Conservation (phyloP, 2,113 vertebrate genomes). For the Poecile atricapillus region DNA sequence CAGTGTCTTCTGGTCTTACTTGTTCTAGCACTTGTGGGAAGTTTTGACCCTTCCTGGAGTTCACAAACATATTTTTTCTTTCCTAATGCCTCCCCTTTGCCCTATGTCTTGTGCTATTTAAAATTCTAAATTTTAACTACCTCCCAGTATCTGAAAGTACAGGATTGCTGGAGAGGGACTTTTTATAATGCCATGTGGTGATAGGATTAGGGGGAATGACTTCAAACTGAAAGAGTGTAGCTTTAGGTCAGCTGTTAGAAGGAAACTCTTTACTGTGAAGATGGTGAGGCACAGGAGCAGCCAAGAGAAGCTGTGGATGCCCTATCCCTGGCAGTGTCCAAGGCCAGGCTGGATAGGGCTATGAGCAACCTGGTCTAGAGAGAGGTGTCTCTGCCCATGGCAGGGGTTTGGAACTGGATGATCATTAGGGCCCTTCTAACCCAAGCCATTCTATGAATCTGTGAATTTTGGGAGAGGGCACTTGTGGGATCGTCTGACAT, state of each 20-base stretch:
- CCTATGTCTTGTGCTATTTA: background rate
- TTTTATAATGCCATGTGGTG: background rate
- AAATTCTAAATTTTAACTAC: background rate
- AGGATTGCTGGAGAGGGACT: background rate
- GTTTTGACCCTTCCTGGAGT: background rate
- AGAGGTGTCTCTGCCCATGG: background rate
- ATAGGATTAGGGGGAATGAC: too few species aligned
- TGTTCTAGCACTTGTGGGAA: background rate
- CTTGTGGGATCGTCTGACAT: background rate
- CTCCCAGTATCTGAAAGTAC: background rate
- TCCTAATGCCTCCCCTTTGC: background rate
- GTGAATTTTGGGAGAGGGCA: background rate
- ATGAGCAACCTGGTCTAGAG: background rate
- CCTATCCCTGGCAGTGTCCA: background rate
- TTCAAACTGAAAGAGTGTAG: background rate
- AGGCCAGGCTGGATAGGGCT: background rate
- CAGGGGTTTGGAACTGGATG: rapidly evolving
- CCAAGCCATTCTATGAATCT: background rate
- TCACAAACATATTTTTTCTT: background rate
- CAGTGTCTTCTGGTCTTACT: background rate
- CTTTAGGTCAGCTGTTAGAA: background rate
- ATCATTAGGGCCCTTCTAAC: background rate
- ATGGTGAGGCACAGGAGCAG: too few species aligned
- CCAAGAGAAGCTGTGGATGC: background rate
- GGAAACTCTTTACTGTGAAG: background rate